Evolutionary conservation across 2,113 vertebrate species (phyloP), one percentile per base, ranked within the genome.

Genomic region (Chloebia gouldiae): DNA sequence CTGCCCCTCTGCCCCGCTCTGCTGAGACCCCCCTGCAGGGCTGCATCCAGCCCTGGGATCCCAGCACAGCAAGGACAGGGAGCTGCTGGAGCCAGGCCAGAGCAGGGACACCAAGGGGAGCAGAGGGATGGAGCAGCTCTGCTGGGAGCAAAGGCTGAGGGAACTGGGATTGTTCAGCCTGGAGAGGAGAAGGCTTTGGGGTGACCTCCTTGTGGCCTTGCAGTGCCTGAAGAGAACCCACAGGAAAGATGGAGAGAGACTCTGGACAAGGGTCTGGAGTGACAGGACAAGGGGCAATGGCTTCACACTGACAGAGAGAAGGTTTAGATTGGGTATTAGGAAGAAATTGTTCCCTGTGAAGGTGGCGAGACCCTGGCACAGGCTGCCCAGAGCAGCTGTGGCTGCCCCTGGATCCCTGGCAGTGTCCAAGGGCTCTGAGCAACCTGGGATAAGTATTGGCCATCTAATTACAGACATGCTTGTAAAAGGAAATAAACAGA

Each of bases 371-470:
- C n/a, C n/a, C n/a, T n/a, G n/a, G n/a, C n/a, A n/a, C n/a, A n/a
- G n/a, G n/a, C 0, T n/a, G 1, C 1, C 16, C n/a, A 79, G 16
- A n/a, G 24, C 8, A 51, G 33, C 31, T 88, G 31, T 37, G 15
- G 44, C 31, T 73, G 37, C 15, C 22, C 19, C 44, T 44, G 42
- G 16, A 59, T 24, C 4, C 51, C 51, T 66, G 37, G 2, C 0
- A 44, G 28, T 12, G 19, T 39, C 1, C 39, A n/a, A 73, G 45
- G 20, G 13, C 20, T 68, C 11, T 53, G 69, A 45, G 61, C 6
- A 39, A 10, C 9, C 39, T 60, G 53, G 28, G 13, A 1, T 65
- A 69, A 57, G 24, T 68, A 53, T 11, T 53, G 14, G 15, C 11
- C 1, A 1, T 17, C 22, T 77, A 70, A 90, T 30, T 33, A 59